These are phyloP conservation scores for Palaemon carinicauda DNA, from an alignment of 1,140 invertebrate species.

Conservation along the genomic window DNA sequence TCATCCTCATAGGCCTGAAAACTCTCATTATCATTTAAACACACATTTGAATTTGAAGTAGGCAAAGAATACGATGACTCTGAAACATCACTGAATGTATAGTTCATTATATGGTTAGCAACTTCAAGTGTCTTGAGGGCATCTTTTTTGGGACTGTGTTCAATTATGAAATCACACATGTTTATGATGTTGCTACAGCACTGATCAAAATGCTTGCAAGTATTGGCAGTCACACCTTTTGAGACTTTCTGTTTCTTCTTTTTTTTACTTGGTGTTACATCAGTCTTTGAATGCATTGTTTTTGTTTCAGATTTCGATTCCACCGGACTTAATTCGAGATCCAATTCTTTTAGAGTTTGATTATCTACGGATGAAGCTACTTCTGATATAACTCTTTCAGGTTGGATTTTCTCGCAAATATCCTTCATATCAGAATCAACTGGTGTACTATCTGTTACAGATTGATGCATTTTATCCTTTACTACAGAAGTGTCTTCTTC, in stretches of 20 bases:
- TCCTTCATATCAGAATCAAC: too few species aligned
- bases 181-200: conserved; percentile 11
- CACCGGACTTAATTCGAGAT: too few species aligned
- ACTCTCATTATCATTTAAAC: neutral
- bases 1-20: neutral
- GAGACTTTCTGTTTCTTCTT: neutral
- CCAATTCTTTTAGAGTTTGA: too few species aligned
- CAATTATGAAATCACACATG: conserved; percentile 43
- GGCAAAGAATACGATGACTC: conserved; percentile 12
- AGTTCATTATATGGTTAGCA: conserved; percentile 14
- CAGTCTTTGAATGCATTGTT: neutral
- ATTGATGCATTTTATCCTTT: too few species aligned
- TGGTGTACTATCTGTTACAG: too few species aligned
- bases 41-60: neutral
- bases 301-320: neutral
- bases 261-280: neutral
- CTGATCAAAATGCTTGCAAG: neutral
- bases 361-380: too few species aligned
- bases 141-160: conserved; percentile 31
- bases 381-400: too few species aligned
- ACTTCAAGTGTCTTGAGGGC: conserved; percentile 17
- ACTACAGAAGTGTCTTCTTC: too few species aligned
- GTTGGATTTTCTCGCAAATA: too few species aligned
- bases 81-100: neutral
- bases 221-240: neutral